Base-by-base conservation (phyloP, 2,888 invertebrate species). In the Hoplodrina ambigua region DNA sequence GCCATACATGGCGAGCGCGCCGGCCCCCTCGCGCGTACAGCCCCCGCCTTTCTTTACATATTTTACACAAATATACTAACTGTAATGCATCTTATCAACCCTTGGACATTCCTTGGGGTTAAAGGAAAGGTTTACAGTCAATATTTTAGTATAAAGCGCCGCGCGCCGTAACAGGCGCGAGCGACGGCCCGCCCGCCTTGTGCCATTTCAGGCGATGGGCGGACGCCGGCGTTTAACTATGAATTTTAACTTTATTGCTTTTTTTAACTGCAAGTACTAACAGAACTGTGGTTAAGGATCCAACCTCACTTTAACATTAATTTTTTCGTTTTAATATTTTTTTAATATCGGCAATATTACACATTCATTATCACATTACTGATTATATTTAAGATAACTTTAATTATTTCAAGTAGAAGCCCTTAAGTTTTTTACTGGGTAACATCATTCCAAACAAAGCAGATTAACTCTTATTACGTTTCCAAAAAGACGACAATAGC, bases 201-300 rank as follows among this genome's bases (percentile, higher is more conserved):
- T 79, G 76, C 93, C 92, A 89, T 93, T 92, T 92, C 91, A 83
- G 92, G 91, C 89, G 88, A 82, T 89, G 87, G 86, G 86, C 89
- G 86, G 83, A 69, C 85, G 83, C 49, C 49, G 69, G 33, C 67
- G 65, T 77, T 53, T 44, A 72, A 79, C 70, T 78, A 78, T 56
- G 65, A 80, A 73, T 68, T 56, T 71, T 33, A 41, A 33, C 13
- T 67, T 59, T 58, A 64, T 60, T 41, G n/a, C 57, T 61, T 49
- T 81, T 61, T 56, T 37, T 53, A 64, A 72, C 65, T 75, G 72
- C 70, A 81, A 71, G 3, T 46, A n/a, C 5, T 56, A 6, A 6
- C 20, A 13, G 0, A 52, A 41, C 4, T 3, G n/a, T 30, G 4
- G 25, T 4, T 13, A 17, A 10, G 8, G 3, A 41, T 17, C 6